Conservation (phyloP, 2,113 vertebrate species). For the Ornithorhynchus anatinus region DNA sequence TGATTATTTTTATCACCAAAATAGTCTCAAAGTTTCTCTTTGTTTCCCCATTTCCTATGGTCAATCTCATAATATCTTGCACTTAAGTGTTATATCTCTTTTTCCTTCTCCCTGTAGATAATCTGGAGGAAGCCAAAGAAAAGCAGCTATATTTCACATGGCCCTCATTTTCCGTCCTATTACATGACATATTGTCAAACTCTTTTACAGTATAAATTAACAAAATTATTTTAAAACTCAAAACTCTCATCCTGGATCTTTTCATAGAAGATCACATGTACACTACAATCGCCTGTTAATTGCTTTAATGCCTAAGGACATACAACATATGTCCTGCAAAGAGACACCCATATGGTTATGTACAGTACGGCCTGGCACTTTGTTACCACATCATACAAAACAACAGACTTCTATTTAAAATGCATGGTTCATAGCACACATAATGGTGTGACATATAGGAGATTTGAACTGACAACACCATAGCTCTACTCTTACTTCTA, state of each 20-base stretch:
- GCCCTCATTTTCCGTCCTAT: slow-evolving; percentile 10
- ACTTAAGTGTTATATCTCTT: background rate
- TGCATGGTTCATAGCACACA: slow-evolving; percentile 32
- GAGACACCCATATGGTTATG: slow-evolving; percentile 52
- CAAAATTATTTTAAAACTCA: slow-evolving; percentile 34
- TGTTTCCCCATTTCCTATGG: background rate
- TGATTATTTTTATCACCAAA: no score
- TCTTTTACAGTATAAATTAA: slow-evolving; percentile 31
- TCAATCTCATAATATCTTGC: background rate
- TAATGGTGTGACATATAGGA: slow-evolving; percentile 43
- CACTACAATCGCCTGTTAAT: slow-evolving; percentile 57
- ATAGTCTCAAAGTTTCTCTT: no score
- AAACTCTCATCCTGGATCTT: slow-evolving; percentile 33
- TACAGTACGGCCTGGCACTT: slow-evolving; percentile 57
- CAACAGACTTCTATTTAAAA: slow-evolving; percentile 52
- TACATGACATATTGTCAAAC: slow-evolving; percentile 9
- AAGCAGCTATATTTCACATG: background rate
- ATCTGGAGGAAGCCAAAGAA: slow-evolving; percentile 5
- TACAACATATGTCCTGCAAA: slow-evolving; percentile 60
- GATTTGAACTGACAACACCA: slow-evolving; percentile 35
- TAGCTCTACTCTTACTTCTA: slow-evolving; percentile 29
- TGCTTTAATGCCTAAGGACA: slow-evolving; percentile 59
- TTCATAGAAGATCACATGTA: slow-evolving; percentile 52
- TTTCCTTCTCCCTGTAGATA: background rate
- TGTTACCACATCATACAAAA: slow-evolving; percentile 45